Evolutionary conservation across 2,797 vertebrate genomes (phyloP).

Genomic region (Lophotriccus pileatus): DNA sequence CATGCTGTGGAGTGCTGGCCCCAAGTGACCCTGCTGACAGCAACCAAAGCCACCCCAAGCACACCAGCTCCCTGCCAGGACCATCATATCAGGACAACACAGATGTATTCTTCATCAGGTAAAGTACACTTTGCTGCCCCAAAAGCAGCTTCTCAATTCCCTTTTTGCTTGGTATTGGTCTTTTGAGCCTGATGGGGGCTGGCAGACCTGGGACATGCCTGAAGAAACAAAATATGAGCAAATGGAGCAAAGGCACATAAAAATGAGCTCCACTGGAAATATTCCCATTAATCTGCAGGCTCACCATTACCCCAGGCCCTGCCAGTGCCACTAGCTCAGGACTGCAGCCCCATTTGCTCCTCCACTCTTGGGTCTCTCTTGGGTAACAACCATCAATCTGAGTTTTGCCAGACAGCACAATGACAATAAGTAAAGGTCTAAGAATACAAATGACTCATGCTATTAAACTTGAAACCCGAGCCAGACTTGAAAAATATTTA

Average conservation of each 20-base stretch:
- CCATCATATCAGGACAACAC: background rate
- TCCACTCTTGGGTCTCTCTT: conserved; percentile 6
- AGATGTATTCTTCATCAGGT: background rate
- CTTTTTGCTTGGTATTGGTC: background rate
- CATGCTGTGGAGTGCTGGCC: background rate
- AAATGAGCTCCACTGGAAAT: background rate
- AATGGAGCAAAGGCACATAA: background rate
- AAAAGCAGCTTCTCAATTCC: background rate
- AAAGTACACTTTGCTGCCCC: background rate
- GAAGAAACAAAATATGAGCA: background rate
- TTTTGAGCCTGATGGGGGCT: background rate
- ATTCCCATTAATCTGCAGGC: background rate
- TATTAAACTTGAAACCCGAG: conserved; percentile 48
- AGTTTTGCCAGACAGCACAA: conserved; percentile 53
- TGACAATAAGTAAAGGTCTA: conserved; percentile 70
- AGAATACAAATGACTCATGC: conserved; percentile 64
- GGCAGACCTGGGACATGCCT: background rate
- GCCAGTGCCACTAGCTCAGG: background rate
- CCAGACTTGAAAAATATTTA: conserved; percentile 49
- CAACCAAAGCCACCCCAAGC: background rate
- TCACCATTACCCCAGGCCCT: background rate
- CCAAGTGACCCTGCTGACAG: background rate
- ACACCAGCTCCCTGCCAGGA: background rate
- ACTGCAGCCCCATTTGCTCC: conserved; percentile 33
- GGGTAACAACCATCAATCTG: conserved; percentile 50